phyloP scores from a whole-genome alignment of 1,140 invertebrate genomes.

The Pogonognathellus flavescens region DNA sequence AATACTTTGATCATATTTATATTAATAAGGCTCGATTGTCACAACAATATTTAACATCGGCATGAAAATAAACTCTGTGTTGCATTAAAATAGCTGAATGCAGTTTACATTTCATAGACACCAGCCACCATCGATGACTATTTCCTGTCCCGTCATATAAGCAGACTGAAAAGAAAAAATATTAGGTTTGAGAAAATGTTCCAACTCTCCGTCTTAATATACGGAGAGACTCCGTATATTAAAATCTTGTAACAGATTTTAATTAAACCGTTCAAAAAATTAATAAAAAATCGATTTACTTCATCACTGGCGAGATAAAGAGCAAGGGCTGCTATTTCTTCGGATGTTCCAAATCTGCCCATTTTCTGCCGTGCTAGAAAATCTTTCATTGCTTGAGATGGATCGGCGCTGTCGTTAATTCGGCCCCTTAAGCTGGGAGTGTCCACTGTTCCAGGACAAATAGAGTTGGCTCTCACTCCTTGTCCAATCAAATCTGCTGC shows the following conservation, averaged over 20 bases:
- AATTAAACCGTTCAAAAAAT: background rate
- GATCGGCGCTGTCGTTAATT: slow-evolving; percentile 68
- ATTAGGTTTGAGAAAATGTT: no score
- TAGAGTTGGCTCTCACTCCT: slow-evolving; percentile 70
- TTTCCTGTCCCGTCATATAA: slow-evolving; percentile 70
- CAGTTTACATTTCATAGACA: slow-evolving; percentile 66
- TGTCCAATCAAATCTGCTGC: slow-evolving; percentile 69
- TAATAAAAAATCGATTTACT: slow-evolving; percentile 65
- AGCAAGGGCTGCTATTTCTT: slow-evolving; percentile 71
- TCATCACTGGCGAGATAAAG: slow-evolving; percentile 72
- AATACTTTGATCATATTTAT: no score
- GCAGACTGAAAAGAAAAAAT: slow-evolving; percentile 68
- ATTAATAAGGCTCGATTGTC: background rate
- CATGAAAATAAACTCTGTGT: no score
- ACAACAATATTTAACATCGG: background rate
- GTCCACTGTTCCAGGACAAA: slow-evolving; percentile 71
- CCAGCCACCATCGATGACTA: slow-evolving; percentile 71
- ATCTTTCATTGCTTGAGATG: slow-evolving; percentile 69
- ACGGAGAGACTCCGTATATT: background rate
- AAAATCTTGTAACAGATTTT: background rate
- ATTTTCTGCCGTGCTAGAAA: slow-evolving; percentile 70
- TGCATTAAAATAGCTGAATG: no score
- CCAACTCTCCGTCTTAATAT: background rate
- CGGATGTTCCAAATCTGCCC: slow-evolving; percentile 71
- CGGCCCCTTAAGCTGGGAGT: slow-evolving; percentile 67